phyloP scores from a whole-genome alignment of 2,888 invertebrate genomes.

The Opisthograptis luteolata region DNA sequence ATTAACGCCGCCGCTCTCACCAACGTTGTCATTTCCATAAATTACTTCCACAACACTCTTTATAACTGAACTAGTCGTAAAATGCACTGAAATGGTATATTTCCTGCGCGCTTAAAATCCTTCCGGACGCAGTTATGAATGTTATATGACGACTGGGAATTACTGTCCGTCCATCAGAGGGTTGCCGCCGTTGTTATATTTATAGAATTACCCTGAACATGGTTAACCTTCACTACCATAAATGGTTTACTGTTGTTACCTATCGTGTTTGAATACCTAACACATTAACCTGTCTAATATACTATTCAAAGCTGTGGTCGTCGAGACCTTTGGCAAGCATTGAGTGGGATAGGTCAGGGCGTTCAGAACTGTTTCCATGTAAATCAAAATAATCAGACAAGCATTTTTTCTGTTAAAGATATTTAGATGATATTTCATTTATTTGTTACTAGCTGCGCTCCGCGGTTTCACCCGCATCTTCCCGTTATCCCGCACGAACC shows the following conservation, averaged over 20 bases:
- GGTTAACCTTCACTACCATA: conserved; percentile 16
- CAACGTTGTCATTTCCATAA: conserved; percentile 32
- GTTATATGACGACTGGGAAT: conserved; percentile 50
- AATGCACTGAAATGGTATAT: conserved; percentile 42
- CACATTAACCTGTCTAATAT: too few species aligned
- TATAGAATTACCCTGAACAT: conserved; percentile 29
- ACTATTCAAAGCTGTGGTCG: too few species aligned
- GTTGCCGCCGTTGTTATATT: conserved; percentile 29
- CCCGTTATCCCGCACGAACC: too few species aligned
- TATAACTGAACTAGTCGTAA: conserved; percentile 32
- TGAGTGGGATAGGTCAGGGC: too few species aligned
- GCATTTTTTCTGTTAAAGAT: too few species aligned
- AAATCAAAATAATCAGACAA: too few species aligned
- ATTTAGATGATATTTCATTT: too few species aligned
- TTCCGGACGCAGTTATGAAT: conserved; percentile 57
- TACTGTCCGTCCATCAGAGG: conserved; percentile 34
- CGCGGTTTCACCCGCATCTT: too few species aligned
- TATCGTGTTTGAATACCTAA: too few species aligned
- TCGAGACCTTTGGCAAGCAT: too few species aligned
- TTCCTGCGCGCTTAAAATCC: conserved; percentile 54
- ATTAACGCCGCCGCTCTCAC: conserved; percentile 9
- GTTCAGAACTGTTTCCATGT: too few species aligned
- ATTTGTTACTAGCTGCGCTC: too few species aligned
- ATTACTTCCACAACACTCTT: conserved; percentile 27
- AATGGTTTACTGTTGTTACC: neutral